Conservation (phyloP, 2,888 invertebrate genomes). For the Agonopterix heracliana region DNA sequence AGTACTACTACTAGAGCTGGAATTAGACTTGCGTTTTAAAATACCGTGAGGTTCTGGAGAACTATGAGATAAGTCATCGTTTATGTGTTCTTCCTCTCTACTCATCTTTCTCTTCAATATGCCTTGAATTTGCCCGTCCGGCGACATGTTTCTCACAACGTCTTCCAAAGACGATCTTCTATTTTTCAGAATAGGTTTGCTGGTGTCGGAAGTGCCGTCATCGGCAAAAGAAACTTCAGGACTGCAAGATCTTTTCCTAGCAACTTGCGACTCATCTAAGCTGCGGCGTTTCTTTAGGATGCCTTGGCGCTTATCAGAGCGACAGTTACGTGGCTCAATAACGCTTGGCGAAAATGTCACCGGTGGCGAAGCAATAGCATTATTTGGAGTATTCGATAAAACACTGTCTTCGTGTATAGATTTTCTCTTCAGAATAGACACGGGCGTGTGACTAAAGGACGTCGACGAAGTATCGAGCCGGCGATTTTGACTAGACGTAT, state of each 20-base stretch:
- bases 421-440: constrained; percentile 83
- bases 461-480: constrained; percentile 57
- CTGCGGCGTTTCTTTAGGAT: constrained; percentile 90
- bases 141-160: constrained; percentile 78
- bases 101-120: constrained; percentile 84
- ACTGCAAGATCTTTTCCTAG: constrained; percentile 81
- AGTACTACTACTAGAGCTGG: constrained; percentile 79
- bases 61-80: constrained; percentile 77
- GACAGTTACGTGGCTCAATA: constrained; percentile 78
- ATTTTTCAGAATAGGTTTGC: constrained; percentile 80
- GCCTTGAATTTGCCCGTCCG: constrained; percentile 79
- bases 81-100: constrained; percentile 78
- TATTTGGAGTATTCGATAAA: constrained; percentile 66
- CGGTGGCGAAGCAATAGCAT: constrained; percentile 78
- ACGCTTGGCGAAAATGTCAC: constrained; percentile 89
- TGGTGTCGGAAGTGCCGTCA: constrained; percentile 73
- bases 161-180: constrained; percentile 84
- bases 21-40: constrained; percentile 85
- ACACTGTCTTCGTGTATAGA: constrained; percentile 72
- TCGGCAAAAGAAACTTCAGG: constrained; percentile 80
- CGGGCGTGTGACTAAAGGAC: constrained; percentile 65
- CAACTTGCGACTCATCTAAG: constrained; percentile 85
- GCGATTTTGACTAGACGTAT: constrained; percentile 71
- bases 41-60: constrained; percentile 86
- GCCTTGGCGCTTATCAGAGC: constrained; percentile 77